phyloP scores from a whole-genome alignment of 2,797 vertebrate genomes.

The Coluber constrictor region DNA sequence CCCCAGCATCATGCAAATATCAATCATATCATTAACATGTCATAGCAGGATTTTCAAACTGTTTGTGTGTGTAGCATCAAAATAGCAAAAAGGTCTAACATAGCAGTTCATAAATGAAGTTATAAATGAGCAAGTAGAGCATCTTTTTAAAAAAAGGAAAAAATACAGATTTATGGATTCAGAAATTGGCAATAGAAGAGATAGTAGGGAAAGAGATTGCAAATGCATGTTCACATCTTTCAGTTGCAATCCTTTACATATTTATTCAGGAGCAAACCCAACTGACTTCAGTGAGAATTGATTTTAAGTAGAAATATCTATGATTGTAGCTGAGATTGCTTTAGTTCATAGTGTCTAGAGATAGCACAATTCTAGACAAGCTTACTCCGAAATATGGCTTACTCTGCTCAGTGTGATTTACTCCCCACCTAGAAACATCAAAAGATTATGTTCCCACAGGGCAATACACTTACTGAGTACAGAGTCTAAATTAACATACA shows the following conservation, averaged over 20 bases:
- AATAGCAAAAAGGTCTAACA: background rate
- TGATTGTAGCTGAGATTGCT: background rate
- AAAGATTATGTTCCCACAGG: background rate
- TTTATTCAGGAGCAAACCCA: background rate
- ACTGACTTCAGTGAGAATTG: no score
- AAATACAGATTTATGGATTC: background rate
- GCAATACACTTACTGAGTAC: background rate
- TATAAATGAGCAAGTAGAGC: background rate
- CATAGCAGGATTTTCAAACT: background rate
- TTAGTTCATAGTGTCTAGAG: background rate
- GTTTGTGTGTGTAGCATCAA: background rate
- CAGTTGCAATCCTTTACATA: background rate
- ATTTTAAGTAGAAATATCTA: background rate
- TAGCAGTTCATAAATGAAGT: background rate
- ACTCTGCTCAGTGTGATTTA: background rate
- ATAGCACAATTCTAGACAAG: background rate
- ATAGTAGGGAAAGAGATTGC: background rate
- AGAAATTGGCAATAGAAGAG: background rate
- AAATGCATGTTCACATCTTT: background rate
- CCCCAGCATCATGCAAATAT: no score
- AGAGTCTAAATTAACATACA: background rate
- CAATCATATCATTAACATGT: background rate
- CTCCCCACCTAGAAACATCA: background rate
- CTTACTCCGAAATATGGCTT: background rate
- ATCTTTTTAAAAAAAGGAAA: background rate